Base-by-base conservation (phyloP, 1,140 invertebrate genomes). In the Tribolium madens region DNA sequence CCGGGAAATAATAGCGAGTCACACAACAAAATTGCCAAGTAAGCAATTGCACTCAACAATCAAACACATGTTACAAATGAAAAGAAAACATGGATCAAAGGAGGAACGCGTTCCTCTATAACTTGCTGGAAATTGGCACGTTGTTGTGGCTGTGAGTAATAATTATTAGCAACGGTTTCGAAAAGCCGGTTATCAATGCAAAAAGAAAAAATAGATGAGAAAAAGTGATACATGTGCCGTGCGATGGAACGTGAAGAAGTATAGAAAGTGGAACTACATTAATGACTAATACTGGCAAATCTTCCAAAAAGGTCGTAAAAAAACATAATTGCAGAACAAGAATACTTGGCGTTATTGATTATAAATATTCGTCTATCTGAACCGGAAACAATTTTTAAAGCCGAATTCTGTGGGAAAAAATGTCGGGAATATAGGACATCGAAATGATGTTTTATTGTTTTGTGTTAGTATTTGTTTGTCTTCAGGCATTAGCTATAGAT, bases 11-110 rank as follows among this genome's bases (percentile, higher is more conserved):
- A 57, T 57, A 57, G 6, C 52, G 52, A 14, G 18, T 57, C 52
- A 21, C 10, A 57, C 52, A 57, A 57, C 52, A 18, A 57, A 57
- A 57, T 57, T 57, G 52, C 52, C 52, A 18, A 14, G 52, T 57
- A 57, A 14, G 52, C 18, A 57, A 57, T 57, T 57, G 52, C 52
- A 26, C 7, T 17, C 9, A 57, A 57, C 52, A 57, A 57, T 57
- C 52, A 57, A 57, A 57, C 52, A 57, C 52, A 57, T 57, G 52
- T 57, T 57, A 57, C 18, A 57, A 57, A 57, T 57, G 52, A 57
- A 57, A 57, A 57, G 52, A 57, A 57, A 57, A 57, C 52, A 17
- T 17, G n/a, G 52, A 57, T 57, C 52, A 57, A 57, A 57, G 52
- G 17, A 18, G 13, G 15, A 57, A 57, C 52, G 52, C 52, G 13